Conservation (phyloP, 2,797 vertebrate genomes). For the Acridotheres tristis region DNA sequence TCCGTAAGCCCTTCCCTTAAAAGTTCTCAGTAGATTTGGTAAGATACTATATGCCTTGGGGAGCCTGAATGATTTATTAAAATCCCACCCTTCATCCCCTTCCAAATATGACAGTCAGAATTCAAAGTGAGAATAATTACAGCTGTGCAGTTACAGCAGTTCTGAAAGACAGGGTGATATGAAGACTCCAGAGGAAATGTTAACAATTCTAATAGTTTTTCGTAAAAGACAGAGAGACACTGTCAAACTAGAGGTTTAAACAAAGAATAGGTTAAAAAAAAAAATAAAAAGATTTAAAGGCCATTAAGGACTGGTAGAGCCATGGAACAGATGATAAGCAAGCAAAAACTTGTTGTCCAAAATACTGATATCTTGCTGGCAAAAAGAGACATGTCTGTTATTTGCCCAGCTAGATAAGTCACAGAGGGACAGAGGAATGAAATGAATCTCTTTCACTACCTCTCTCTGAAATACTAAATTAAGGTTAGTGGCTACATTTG, state of each 20-base stretch:
- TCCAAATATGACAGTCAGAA: slow-evolving; percentile 63
- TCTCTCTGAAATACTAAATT: slow-evolving; percentile 44
- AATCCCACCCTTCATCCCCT: slow-evolving; percentile 35
- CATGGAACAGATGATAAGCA: neutral
- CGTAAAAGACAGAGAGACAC: slow-evolving; percentile 44
- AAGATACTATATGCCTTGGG: neutral
- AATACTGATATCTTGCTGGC: slow-evolving; percentile 11
- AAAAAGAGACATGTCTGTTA: neutral
- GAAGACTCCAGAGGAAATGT: slow-evolving; percentile 69
- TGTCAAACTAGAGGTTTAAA: slow-evolving; percentile 61
- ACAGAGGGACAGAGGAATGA: neutral
- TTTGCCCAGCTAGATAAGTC: slow-evolving; percentile 38
- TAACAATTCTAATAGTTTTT: slow-evolving; percentile 68
- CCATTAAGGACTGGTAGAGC: slow-evolving; percentile 1
- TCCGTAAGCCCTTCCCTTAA: slow-evolving; percentile 37
- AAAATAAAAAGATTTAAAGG: neutral
- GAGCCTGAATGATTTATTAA: slow-evolving; percentile 58
- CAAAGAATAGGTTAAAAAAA: slow-evolving; percentile 35
- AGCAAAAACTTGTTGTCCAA: slow-evolving; percentile 27
- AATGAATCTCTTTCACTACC: slow-evolving; percentile 20
- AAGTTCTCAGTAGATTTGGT: slow-evolving; percentile 40
- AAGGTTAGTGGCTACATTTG: slow-evolving; percentile 59
- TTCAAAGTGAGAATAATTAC: slow-evolving; percentile 70
- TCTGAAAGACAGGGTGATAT: slow-evolving; percentile 69
- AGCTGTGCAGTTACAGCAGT: slow-evolving; percentile 54